Conservation (phyloP, 1,140 invertebrate species). For the Scaptodrosophila lebanonensis region DNA sequence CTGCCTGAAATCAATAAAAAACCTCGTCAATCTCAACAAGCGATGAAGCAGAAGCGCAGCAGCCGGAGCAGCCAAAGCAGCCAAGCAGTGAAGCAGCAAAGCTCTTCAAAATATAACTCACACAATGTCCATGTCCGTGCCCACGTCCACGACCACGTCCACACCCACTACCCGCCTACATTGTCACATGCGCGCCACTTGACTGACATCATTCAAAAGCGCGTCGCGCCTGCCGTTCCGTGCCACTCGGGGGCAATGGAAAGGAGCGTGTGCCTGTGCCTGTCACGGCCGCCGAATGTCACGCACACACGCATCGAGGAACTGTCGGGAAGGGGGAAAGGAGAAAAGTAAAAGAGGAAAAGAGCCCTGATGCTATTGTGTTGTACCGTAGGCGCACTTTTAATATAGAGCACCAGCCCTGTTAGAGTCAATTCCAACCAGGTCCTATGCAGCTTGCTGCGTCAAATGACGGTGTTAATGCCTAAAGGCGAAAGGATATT, state of each 20-base stretch:
- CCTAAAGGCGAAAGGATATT: constrained; percentile 19
- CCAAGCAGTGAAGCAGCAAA: constrained; percentile 1
- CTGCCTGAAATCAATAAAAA: constrained; percentile 53
- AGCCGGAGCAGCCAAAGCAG: too few species aligned
- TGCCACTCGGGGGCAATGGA: neutral
- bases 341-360: neutral
- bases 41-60: constrained; percentile 4
- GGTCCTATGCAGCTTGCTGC: too few species aligned
- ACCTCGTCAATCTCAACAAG: constrained; percentile 58
- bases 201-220: constrained; percentile 63
- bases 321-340: constrained; percentile 30
- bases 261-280: constrained; percentile 1
- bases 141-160: constrained; percentile 25
- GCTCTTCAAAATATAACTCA: constrained; percentile 34
- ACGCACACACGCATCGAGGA: constrained; percentile 62
- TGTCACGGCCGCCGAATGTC: constrained; percentile 66
- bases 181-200: constrained; percentile 43
- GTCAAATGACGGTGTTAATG: constrained; percentile 25
- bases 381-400: neutral
- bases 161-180: too few species aligned
- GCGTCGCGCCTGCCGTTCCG: too few species aligned
- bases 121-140: constrained; percentile 15
- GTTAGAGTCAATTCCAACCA: too few species aligned
- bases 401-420: too few species aligned
- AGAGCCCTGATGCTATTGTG: neutral